Conservation (phyloP, 2,888 invertebrate species). For the Spatulosminthurus flaviceps region DNA sequence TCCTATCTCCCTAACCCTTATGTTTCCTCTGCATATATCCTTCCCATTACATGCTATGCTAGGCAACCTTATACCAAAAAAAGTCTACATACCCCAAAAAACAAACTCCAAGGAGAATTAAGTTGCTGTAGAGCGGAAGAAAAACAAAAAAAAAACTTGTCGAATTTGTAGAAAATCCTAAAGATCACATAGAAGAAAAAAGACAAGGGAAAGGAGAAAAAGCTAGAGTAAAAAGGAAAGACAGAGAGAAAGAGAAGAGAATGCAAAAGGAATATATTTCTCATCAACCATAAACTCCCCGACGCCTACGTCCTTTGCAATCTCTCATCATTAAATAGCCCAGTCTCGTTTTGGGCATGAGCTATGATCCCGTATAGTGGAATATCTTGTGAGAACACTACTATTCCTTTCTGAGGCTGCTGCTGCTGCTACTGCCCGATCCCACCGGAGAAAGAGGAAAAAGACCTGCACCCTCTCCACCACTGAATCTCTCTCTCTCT, state of each 20-base stretch:
- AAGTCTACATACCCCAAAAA: no score
- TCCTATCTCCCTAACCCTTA: no score
- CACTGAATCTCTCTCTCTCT: constrained; percentile 15
- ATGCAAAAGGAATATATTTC: constrained; percentile 5
- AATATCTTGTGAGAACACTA: neutral
- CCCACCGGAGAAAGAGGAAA: constrained; percentile 16
- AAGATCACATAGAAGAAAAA: neutral
- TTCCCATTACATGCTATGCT: no score
- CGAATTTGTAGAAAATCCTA: constrained; percentile 12
- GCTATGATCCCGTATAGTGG: constrained; percentile 11
- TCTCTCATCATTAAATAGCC: constrained; percentile 26
- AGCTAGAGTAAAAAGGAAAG: neutral
- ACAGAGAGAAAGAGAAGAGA: constrained; percentile 4
- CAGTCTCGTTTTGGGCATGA: constrained; percentile 23
- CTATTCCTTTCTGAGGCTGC: neutral
- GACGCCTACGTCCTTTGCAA: constrained; percentile 15
- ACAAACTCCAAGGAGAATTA: no score
- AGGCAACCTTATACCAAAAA: no score
- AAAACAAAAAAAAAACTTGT: neutral
- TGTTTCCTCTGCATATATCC: no score
- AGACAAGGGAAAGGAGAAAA: neutral
- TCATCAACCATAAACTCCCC: neutral
- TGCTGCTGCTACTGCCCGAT: neutral
- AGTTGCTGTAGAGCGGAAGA: neutral
- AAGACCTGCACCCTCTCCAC: neutral